Evolutionary conservation across 2,797 vertebrate genomes (phyloP), one percentile per base, ranked within the genome.

Genomic region (Ctenopoma multispine): DNA sequence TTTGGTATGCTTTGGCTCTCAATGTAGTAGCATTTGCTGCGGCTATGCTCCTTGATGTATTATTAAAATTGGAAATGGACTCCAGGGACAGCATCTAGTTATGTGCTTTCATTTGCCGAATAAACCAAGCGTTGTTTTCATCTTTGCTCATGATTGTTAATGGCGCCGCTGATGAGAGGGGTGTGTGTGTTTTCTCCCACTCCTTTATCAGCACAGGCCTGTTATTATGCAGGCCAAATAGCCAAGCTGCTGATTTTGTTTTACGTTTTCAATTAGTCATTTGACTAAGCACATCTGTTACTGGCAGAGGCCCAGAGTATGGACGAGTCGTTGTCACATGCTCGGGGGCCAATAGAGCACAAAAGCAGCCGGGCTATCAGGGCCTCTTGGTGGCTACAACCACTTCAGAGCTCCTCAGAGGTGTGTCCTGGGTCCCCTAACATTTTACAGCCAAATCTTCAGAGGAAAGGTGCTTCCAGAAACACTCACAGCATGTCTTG

Each of bases 61-160:
- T 99, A 99, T 99, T 99, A 98, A 99, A 98, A 97, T 95, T 97
- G 96, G 96, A 98, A 99, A 99, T 97, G 96, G 96, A 96, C 98
- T 97, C 97, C 91, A 89, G 97, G 96, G 98, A 99, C 92, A 81
- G 94, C 96, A 96, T 97, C 96, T 97, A 96, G 96, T 97, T 98
- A 97, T 96, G 95, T 95, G 97, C 97, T 97, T 99, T 98, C 97
- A 98, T 99, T 99, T 98, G 96, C 96, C 95, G 97, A 97, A 98
- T 98, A 98, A 98, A 97, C 98, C 97, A 95, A 96, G 96, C 95
- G 96, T 96, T 98, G 97, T 99, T 99, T 99, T 98, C 97, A 98
- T 99, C 97, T 97, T 96, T 96, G 94, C 97, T 97, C 96, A 95
- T 96, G 96, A 97, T 98, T 98, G 97, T 98, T 99, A 99, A 99